These are phyloP conservation scores for Eueides isabella DNA, from an alignment of 1,140 invertebrate genomes.

Conservation along the genomic window DNA sequence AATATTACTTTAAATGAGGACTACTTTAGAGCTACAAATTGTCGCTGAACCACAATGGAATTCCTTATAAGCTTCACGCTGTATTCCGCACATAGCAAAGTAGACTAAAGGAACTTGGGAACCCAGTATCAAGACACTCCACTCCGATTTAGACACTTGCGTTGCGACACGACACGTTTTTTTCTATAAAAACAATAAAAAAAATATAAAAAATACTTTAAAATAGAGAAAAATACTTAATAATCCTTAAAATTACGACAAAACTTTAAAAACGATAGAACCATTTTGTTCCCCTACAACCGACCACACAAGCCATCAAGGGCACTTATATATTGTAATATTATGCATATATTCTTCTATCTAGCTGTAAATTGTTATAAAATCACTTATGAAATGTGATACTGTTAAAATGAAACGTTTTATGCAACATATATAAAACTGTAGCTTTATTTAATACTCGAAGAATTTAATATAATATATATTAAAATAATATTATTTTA, in stretches of 20 bases:
- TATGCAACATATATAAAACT: not conserved
- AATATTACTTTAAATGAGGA: no score
- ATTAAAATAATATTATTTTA: not conserved
- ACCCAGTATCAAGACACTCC: not conserved
- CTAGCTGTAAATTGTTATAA: conserved; percentile 10
- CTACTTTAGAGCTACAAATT: no score
- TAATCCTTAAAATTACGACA: not conserved
- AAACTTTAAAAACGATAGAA: not conserved
- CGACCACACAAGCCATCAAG: conserved; percentile 9
- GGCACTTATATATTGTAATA: conserved; percentile 4
- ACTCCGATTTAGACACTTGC: not conserved
- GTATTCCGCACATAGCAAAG: no score
- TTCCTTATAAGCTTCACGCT: no score
- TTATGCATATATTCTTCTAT: conserved; percentile 4
- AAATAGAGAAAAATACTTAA: not conserved
- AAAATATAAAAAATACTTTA: not conserved
- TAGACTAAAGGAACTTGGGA: not conserved
- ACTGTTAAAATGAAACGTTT: not conserved
- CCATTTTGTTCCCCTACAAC: not conserved
- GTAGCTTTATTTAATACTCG: not conserved
- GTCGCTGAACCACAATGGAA: no score
- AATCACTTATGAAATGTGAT: conserved; percentile 10
- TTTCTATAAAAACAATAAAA: not conserved
- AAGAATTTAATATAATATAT: no score
- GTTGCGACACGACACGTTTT: no score